These are phyloP conservation scores for Chloroceryle inda DNA, from an alignment of 2,797 vertebrate species.

Conservation along the genomic window DNA sequence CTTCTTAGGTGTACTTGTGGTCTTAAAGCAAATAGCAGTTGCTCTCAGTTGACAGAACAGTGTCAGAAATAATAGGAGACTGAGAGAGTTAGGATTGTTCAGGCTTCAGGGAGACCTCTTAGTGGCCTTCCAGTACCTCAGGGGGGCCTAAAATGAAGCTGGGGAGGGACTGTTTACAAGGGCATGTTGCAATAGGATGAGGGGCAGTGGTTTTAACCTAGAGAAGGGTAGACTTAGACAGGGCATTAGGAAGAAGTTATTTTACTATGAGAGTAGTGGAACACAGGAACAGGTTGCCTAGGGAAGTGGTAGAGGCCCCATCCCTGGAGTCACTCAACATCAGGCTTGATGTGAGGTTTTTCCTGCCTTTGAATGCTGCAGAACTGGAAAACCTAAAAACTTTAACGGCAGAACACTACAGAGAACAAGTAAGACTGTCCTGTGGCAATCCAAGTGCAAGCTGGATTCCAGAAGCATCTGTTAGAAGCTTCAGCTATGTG, in stretches of 20 bases:
- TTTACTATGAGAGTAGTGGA: too few relatives aligned
- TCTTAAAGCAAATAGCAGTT: neutral
- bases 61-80: neutral
- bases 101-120: too few relatives aligned
- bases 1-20: neutral
- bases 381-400: neutral
- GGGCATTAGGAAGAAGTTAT: too few relatives aligned
- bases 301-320: too few relatives aligned
- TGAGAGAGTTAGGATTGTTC: too few relatives aligned
- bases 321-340: too few relatives aligned
- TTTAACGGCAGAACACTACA: neutral
- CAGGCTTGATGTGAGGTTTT: neutral
- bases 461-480: neutral
- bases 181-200: too few relatives aligned
- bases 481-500: neutral
- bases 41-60: neutral
- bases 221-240: too few relatives aligned
- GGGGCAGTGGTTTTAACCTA: too few relatives aligned
- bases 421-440: accelerated
- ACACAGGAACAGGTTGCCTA: too few relatives aligned
- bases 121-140: neutral
- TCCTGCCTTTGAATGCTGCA: neutral
- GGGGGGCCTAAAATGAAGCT: neutral
- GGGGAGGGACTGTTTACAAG: too few relatives aligned
- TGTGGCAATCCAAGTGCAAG: neutral